Base-by-base conservation (phyloP, 2,113 vertebrate genomes). In the Malaclemys terrapin region DNA sequence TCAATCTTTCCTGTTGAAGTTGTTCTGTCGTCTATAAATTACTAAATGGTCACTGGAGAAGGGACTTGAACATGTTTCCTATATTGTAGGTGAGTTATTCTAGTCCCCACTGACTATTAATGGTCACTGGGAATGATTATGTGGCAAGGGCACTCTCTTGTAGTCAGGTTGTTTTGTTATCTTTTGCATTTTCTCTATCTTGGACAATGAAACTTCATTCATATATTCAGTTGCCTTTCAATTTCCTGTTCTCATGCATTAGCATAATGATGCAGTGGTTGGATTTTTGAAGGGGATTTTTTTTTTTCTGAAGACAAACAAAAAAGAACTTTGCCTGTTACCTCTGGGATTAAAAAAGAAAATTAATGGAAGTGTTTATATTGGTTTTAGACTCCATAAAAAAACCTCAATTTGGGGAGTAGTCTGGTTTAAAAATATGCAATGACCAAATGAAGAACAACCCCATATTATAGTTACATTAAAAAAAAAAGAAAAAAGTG, bases 151-250 rank as follows among this genome's bases (percentile, higher is more conserved):
- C 2, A 38, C 8, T 38, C n/a, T 72, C 65, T 9, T 38, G 19
- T 38, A 72, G 20, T 72, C 65, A 72, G 19, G n/a, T 17, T 42
- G 25, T 89, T 89, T 88, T 81, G 81, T 95, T 93, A 94, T 89
- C 38, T 94, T 94, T n/a, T 84, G 25, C 13, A 85, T 89, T 89
- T 87, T 87, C 93, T 93, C 91, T 57, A 92, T 88, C 31, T 82
- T 85, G 82, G 84, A 85, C 89, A 92, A 85, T 81, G 82, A 86
- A 72, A 89, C 53, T 94, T 83, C 57, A 54, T 69, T 69, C 17
- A 12, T 72, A 22, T 72, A 20, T 19, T 72, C n/a, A 38, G 19
- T 38, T 69, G 35, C 4, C 20, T 25, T 86, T 84, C 4, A 16
- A 11, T 35, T 52, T 65, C 22, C 62, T 17, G 83, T 93, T 79